Base-by-base conservation (phyloP, 2,888 invertebrate species). In the Bombylius major region DNA sequence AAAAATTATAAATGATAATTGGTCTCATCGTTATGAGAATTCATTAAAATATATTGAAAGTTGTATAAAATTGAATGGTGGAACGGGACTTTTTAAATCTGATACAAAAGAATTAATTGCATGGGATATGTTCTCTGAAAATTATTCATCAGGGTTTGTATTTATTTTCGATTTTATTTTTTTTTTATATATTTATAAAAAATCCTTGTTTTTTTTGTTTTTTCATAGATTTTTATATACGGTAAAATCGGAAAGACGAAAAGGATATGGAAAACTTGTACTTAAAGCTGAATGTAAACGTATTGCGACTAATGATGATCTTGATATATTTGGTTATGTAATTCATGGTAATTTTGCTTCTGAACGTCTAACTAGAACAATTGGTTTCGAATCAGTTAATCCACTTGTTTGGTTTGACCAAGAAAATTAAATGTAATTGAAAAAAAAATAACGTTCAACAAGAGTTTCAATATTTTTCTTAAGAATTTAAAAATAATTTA, bases 61-160 rank as follows among this genome's bases (percentile, higher is more conserved):
- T 6, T 56, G 57, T 4, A 59, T 62, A 34, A 34, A 53, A 47
- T 47, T 57, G 4, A 60, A 59, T 47, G 55, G 56, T 8, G 59
- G 60, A 5, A 55, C 56, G 9, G 57, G 61, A 14, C 46, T 62
- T 32, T 59, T 59, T 14, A 55, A 51, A 32, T 53, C 49, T 36
- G 36, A 45, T 13, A 55, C 55, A 12, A 47, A 57, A 12, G 47
- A 56, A 14, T 50, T 56, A 9, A 47, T 59, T n/a, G 49, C 60
- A 46, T 62, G 60, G 62, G 55, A 58, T 50, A 12, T 49, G 12
- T 58, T 56, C 0, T 58, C 57, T 45, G 62, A 62, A 45, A 54
- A 52, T 42, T 59, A 58, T 32, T 48, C 56, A 11, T 52, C 57
- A 36, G 61, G 61, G 58, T 60, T 42, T 50, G 39, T 44, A 44